Evolutionary conservation across 2,797 vertebrate genomes (phyloP).

Genomic region (Geotrypetes seraphini): DNA sequence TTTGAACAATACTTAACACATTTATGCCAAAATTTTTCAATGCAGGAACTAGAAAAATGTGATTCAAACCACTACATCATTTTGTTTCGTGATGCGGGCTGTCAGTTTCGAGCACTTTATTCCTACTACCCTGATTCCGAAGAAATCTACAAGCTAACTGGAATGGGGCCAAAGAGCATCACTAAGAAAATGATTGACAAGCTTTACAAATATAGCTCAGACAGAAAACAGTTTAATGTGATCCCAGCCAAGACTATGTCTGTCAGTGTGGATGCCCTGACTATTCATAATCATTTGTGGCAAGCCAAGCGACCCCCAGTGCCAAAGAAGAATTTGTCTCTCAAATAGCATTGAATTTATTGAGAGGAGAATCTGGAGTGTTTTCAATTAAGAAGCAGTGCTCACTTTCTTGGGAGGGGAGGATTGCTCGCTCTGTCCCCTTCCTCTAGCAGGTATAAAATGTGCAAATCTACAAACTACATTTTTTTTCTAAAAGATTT

Average conservation of each 20-base stretch:
- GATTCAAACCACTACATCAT: conserved; percentile 97
- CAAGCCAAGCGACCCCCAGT: conserved; percentile 76
- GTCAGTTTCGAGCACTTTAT: conserved; percentile 92
- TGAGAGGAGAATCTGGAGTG: conserved; percentile 18
- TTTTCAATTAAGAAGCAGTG: conserved; percentile 20
- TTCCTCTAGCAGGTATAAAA: conserved; percentile 26
- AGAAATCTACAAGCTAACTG: conserved; percentile 86
- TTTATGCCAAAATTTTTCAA: background rate
- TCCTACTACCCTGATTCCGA: conserved; percentile 88
- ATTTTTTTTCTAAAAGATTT: conserved; percentile 23
- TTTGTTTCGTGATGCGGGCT: conserved; percentile 88
- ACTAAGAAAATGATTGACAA: conserved; percentile 97
- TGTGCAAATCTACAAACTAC: conserved; percentile 26
- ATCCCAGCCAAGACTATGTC: conserved; percentile 97
- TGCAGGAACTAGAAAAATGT: conserved; percentile 84
- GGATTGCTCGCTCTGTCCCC: no score
- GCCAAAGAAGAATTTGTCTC: conserved; percentile 77
- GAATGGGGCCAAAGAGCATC: conserved; percentile 89
- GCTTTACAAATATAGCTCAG: conserved; percentile 94
- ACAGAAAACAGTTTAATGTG: conserved; percentile 89
- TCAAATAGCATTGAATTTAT: conserved; percentile 57
- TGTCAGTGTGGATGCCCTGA: conserved; percentile 88
- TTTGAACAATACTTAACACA: background rate
- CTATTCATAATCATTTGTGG: conserved; percentile 94
- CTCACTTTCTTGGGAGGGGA: conserved; percentile 36